Percentiles rank a stretch among this genome's conserved stretches.
Conservation (phyloP, 64 coral and sea anemone species). For the Anthopleura sola region DNA sequence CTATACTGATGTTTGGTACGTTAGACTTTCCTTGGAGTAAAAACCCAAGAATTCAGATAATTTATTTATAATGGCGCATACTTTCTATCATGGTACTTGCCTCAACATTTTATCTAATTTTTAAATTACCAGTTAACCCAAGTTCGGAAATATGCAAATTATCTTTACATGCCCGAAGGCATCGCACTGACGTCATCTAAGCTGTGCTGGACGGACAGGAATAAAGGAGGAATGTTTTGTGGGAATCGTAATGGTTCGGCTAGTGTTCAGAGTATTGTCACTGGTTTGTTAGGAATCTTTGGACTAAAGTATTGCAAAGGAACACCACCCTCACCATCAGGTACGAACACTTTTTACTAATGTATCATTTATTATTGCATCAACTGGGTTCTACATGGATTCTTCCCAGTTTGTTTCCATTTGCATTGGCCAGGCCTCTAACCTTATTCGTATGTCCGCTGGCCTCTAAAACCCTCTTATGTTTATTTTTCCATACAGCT, state of each 20-base stretch:
- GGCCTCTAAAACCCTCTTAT: neutral
- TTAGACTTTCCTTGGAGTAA: too few species aligned
- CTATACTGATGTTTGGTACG: too few species aligned
- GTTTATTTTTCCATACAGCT: neutral
- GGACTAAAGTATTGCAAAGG: neutral
- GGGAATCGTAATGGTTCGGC: neutral
- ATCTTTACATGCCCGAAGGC: neutral
- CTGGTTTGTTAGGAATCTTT: neutral
- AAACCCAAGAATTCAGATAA: neutral
- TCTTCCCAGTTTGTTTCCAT: too few species aligned
- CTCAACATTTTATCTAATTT: too few species aligned
- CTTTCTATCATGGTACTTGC: too few species aligned
- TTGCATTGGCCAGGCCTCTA: too few species aligned
- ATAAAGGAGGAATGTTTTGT: neutral
- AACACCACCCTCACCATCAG: neutral
- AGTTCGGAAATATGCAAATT: neutral
- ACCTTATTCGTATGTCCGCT: too few species aligned
- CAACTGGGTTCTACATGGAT: too few species aligned
- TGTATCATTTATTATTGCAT: neutral
- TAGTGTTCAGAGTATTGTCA: neutral
- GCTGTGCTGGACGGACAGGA: neutral
- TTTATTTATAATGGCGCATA: neutral
- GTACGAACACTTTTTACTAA: neutral
- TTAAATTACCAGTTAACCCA: neutral
- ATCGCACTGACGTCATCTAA: neutral